Conservation (phyloP, 92 coral and sea anemone genomes). For the Parazoanthus swiftii region DNA sequence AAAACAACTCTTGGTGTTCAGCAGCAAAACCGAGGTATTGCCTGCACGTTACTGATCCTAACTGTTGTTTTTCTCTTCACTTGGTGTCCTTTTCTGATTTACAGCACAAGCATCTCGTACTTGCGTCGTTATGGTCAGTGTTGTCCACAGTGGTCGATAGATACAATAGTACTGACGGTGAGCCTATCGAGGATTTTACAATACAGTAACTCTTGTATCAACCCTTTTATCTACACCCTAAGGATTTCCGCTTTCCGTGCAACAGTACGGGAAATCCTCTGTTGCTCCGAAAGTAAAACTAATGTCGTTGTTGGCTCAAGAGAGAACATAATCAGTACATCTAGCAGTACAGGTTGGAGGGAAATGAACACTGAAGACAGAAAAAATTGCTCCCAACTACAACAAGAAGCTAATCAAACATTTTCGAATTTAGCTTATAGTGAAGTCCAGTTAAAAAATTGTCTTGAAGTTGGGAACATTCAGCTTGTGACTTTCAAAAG, state of each 20-base stretch:
- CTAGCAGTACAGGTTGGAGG: neutral
- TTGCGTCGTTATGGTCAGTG: neutral
- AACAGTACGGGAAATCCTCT: slow-evolving; percentile 18
- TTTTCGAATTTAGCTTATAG: neutral
- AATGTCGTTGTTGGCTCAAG: neutral
- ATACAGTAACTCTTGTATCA: slow-evolving; percentile 28
- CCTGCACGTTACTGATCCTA: slow-evolving; percentile 14
- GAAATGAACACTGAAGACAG: neutral
- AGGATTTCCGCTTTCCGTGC: slow-evolving; percentile 18
- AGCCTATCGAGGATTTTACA: neutral
- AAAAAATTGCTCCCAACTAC: neutral
- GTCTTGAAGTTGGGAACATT: neutral
- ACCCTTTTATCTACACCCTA: slow-evolving; percentile 29
- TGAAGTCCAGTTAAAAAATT: neutral
- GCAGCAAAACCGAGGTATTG: slow-evolving; percentile 3
- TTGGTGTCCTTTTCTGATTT: slow-evolving; percentile 21
- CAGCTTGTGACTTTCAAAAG: slow-evolving; percentile 8
- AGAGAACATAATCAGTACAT: neutral
- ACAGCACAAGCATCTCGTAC: neutral
- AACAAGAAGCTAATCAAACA: neutral
- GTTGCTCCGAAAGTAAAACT: neutral
- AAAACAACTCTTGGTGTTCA: neutral
- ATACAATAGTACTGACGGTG: neutral
- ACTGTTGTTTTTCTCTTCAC: slow-evolving; percentile 6
- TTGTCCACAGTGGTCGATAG: neutral